These are phyloP conservation scores for Drepana arcuata DNA, from an alignment of 1,140 invertebrate genomes.

Conservation along the genomic window DNA sequence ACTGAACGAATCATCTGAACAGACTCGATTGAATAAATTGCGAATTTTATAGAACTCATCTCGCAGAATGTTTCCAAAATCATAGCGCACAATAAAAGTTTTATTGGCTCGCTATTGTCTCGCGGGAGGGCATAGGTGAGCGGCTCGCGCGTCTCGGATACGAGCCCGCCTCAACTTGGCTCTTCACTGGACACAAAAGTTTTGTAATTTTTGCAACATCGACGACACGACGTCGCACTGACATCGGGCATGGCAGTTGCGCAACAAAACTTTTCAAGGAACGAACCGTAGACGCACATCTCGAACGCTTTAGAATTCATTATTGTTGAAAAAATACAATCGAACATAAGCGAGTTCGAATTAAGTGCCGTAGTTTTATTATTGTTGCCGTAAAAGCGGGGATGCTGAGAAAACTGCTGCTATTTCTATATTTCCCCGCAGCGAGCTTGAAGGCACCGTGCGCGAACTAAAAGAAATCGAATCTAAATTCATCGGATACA, in stretches of 20 bases:
- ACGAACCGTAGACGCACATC: slow-evolving; percentile 5
- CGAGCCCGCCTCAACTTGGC: slow-evolving; percentile 7
- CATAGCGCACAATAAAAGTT: slow-evolving; percentile 67
- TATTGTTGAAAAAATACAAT: slow-evolving; percentile 27
- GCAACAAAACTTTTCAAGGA: slow-evolving; percentile 14
- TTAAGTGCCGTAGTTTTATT: slow-evolving; percentile 31
- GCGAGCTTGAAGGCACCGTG: not conserved
- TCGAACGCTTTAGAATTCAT: slow-evolving; percentile 20
- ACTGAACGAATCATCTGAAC: slow-evolving; percentile 39
- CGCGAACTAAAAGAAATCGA: slow-evolving; percentile 25
- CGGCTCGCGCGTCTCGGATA: slow-evolving; percentile 14
- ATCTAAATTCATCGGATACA: slow-evolving; percentile 47
- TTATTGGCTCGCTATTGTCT: slow-evolving; percentile 65
- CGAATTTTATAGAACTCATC: slow-evolving; percentile 65
- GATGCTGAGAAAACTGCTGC: slow-evolving; percentile 21
- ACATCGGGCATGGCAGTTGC: not conserved
- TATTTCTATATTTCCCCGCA: slow-evolving; percentile 24
- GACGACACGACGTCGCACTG: not conserved
- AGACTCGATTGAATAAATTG: slow-evolving; percentile 56
- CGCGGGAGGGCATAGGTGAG: slow-evolving; percentile 45
- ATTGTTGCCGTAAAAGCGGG: slow-evolving; percentile 24
- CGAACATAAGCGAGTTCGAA: slow-evolving; percentile 23
- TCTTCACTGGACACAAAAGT: slow-evolving; percentile 44
- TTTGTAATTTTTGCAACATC: slow-evolving; percentile 47
- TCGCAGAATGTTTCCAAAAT: slow-evolving; percentile 65